Evolutionary conservation across 2,888 invertebrate genomes (phyloP).

Genomic region (Oligia fasciuncula): DNA sequence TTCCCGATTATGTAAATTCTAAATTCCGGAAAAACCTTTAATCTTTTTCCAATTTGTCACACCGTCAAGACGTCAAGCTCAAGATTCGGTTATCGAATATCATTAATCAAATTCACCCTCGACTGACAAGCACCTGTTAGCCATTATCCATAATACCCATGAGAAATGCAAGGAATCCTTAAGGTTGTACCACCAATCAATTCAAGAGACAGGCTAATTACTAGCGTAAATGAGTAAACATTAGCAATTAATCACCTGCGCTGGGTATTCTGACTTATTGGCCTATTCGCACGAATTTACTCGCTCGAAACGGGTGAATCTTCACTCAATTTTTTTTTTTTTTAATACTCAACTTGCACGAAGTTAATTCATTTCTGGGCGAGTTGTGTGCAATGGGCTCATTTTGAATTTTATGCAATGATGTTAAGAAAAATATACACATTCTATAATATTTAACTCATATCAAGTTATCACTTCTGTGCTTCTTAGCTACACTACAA

Average conservation of each 20-base stretch:
- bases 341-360: background rate
- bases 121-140: conserved; percentile 1
- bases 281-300: background rate
- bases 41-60: conserved; percentile 7
- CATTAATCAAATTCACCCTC: conserved; percentile 20
- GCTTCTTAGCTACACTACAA: background rate
- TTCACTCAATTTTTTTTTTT: background rate
- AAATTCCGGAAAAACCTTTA: conserved; percentile 8
- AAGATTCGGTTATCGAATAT: background rate
- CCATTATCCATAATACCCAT: conserved; percentile 7
- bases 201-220: conserved; percentile 66
- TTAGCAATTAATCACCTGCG: conserved; percentile 64
- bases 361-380: too few species aligned
- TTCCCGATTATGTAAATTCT: conserved; percentile 15
- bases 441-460: too few species aligned
- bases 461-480: too few species aligned
- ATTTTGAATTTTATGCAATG: too few species aligned
- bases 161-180: conserved; percentile 41
- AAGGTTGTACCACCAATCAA: conserved; percentile 60
- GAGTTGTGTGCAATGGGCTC: too few species aligned
- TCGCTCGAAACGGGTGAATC: background rate
- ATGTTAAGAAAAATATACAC: too few species aligned
- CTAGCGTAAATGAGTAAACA: conserved; percentile 47
- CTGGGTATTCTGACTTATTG: conserved; percentile 16
- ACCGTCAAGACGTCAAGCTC: background rate